Conservation (phyloP, 2,888 invertebrate species). For the Anoplius nigerrimus region DNA sequence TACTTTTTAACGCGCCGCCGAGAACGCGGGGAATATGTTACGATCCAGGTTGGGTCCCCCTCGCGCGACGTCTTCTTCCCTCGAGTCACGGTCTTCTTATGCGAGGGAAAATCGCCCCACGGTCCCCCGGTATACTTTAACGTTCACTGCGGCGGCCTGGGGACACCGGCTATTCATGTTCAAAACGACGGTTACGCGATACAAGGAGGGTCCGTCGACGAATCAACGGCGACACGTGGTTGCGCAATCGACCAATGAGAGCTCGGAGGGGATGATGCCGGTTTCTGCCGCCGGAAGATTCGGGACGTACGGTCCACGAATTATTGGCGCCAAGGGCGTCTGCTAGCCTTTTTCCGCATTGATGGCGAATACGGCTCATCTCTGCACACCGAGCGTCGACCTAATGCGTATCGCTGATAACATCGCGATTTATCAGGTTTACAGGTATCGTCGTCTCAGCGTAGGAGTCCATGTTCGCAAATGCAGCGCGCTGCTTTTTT, state of each 20-base stretch:
- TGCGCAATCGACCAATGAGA: constrained; percentile 42
- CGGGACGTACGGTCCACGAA: no score
- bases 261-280: no score
- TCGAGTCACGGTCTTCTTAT: constrained; percentile 30
- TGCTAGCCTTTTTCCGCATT: no score
- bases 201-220: constrained; percentile 6
- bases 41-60: constrained; percentile 2
- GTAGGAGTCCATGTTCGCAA: no score
- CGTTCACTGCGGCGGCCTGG: constrained; percentile 16
- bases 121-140: constrained; percentile 4
- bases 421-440: no score
- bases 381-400: no score
- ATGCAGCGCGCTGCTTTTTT: no score
- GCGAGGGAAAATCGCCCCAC: constrained; percentile 42
- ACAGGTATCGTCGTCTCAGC: no score
- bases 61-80: constrained; percentile 37
- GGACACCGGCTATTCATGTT: constrained; percentile 41
- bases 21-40: neutral
- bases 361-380: no score
- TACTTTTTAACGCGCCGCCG: constrained; percentile 16
- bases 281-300: no score
- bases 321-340: no score
- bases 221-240: constrained; percentile 25
- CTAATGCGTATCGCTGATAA: no score
- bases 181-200: constrained; percentile 51